Percentiles rank a stretch among this genome's conserved stretches.
Conservation (phyloP, 2,888 invertebrate species). For the Hofmannophila pseudospretella region DNA sequence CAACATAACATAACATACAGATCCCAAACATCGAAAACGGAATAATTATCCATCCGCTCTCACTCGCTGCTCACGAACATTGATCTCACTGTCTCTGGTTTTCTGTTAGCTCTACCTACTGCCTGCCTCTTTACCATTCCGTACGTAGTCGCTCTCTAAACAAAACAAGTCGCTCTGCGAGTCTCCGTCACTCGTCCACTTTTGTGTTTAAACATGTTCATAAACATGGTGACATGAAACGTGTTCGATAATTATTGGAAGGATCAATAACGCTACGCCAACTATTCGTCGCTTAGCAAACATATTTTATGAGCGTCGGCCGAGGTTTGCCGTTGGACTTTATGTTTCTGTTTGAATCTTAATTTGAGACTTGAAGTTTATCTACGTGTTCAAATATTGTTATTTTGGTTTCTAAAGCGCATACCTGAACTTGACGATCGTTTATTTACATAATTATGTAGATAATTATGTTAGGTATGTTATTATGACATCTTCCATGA, state of each 20-base stretch:
- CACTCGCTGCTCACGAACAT: conserved; percentile 20
- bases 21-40: background rate
- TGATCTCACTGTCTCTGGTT: conserved; percentile 50
- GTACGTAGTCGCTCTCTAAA: no score
- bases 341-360: conserved; percentile 72
- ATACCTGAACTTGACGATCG: no score
- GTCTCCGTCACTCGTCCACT: conserved; percentile 64
- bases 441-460: no score
- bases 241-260: conserved; percentile 78
- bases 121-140: conserved; percentile 64
- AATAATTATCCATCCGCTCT: background rate
- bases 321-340: conserved; percentile 27
- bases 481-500: no score
- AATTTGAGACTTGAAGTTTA: conserved; percentile 57
- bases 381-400: conserved; percentile 12
- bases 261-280: conserved; percentile 72
- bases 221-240: conserved; percentile 74
- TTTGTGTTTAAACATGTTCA: conserved; percentile 66
- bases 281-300: conserved; percentile 69
- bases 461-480: no score
- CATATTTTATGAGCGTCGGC: conserved; percentile 64
- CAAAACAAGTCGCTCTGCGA: conserved; percentile 54
- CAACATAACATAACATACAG: background rate
- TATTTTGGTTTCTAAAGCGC: background rate
- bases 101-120: conserved; percentile 72